Base-by-base conservation (phyloP, 1,140 invertebrate species). In the Drosophila trapezifrons region DNA sequence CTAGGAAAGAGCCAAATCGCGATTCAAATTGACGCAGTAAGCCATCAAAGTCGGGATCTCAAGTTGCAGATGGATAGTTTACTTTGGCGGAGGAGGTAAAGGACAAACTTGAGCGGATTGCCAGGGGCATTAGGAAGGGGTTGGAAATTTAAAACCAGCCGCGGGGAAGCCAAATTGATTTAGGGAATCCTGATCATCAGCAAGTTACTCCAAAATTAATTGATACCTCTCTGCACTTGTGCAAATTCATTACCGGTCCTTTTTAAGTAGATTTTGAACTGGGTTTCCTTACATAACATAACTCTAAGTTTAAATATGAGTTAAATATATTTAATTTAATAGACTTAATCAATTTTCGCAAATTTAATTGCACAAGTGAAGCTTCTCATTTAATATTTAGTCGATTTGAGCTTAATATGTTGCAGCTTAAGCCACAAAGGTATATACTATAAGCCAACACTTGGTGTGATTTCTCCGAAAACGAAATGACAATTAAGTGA, bases 21-120 rank as follows among this genome's bases (percentile, higher is more conserved):
- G 51, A 65, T 54, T 65, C 59, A 52, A 76, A 52, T 52, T 55
- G 62, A 52, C 62, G 66, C 69, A 71, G 65, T 58, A 58, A 71
- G 67, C 67, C 67, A 72, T 72, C 69, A 72, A 58, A 37, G 66
- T 56, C 22, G 52, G 45, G n/a, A 35, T 75, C 71, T 63, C 72
- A 65, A 75, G 71, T 75, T 65, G 51, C 58, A 75, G 72, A 75
- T 72, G 52, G 66, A 71, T 71, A 69, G 67, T 70, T 72, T 35
- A 69, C 35, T 42, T 47, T 40, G 51, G 18, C 18, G 20, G 12
- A 17, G 38, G n/a, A 15, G 32, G n/a, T n/a, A n/a, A 10, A 56
- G 37, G 37, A 65, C 18, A 37, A 49, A 40, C 71, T 38, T 20
- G 29, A 51, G 37, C 10, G 71, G 37, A 40, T 43, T 70, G 43